phyloP scores from a whole-genome alignment of 1,140 invertebrate genomes.

The Penaeus chinensis region DNA sequence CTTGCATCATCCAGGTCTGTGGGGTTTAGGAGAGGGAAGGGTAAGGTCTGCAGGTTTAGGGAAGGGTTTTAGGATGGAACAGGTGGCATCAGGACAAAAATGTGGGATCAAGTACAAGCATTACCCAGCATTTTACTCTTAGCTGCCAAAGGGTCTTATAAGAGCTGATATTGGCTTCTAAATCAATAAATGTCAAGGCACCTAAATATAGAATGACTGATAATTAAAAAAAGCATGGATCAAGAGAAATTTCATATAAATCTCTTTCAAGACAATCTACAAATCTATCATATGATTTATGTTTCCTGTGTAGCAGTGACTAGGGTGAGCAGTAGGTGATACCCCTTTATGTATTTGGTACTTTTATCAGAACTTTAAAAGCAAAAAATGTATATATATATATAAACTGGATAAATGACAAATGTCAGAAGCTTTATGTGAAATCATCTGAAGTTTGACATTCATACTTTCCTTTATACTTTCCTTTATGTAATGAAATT shows the following conservation, averaged over 20 bases:
- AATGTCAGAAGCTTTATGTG: too few species aligned
- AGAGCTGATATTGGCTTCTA: slow-evolving; percentile 20
- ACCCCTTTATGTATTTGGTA: too few species aligned
- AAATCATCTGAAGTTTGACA: too few species aligned
- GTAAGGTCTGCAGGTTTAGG: slow-evolving; percentile 51
- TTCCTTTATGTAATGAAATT: too few species aligned
- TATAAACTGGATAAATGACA: too few species aligned
- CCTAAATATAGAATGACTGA: slow-evolving; percentile 19
- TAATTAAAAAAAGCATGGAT: slow-evolving; percentile 30
- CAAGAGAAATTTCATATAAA: slow-evolving; percentile 1
- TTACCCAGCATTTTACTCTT: slow-evolving; percentile 27
- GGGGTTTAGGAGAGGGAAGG: slow-evolving; percentile 59
- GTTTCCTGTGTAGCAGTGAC: too few species aligned
- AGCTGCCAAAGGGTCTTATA: slow-evolving; percentile 14
- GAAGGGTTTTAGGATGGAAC: slow-evolving; percentile 7
- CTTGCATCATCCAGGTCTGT: slow-evolving; percentile 68
- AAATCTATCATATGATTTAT: too few species aligned
- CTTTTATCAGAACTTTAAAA: too few species aligned
- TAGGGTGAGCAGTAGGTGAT: too few species aligned
- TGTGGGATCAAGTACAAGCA: slow-evolving; percentile 36
- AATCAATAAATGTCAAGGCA: slow-evolving; percentile 25
- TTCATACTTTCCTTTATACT: too few species aligned
- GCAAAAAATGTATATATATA: too few species aligned
- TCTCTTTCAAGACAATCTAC: too few species aligned
- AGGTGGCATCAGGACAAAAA: slow-evolving; percentile 7